Base-by-base conservation (phyloP, 2,888 invertebrate genomes). In the Calliscelio sp. region DNA sequence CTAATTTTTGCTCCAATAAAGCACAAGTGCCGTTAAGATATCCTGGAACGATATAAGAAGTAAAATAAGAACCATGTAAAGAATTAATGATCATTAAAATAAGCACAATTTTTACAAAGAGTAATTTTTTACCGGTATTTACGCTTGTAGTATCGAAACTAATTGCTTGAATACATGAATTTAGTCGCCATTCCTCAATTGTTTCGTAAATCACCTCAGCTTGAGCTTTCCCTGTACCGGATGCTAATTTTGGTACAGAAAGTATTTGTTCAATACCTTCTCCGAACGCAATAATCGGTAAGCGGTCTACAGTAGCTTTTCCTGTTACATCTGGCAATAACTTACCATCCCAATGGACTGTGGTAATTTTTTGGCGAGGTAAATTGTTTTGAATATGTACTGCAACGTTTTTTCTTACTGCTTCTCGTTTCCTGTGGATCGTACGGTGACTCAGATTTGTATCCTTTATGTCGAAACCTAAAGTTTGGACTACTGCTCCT, bases 341-440 rank as follows among this genome's bases (percentile, higher is more conserved):
- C 71, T 86, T 85, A 8, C 82, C 77, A 55, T 85, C 82, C 79
- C 81, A 86, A 57, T 57, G 41, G 8, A 66, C 0, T 11, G 38
- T 53, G 0, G 28, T 41, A 24, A 55, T 20, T 6, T 44, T 70
- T 8, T 46, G 8, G 6, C 3, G 2, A 5, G 16, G 18, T 3
- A 68, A 68, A 28, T 53, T 24, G 0, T 53, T 46, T 53, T 49
- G n/a, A 2, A 49, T 25, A 16, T 68, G 10, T 16, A 16, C 0
- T 20, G 53, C 68, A 16, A 53, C 22, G 0, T 35, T 24, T 20
- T 68, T 22, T 22, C 38, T 25, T 22, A 25, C 11, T 1, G 18
- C 24, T 20, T 8, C 24, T 38, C 68, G 18, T 68, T 22, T 16
- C 22, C 68, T n/a, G 16, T 68, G 53, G n/a, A 68, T 32, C 0